A percentile compares a stretch with the other conserved stretches of the same genome.
These are phyloP conservation scores for Saguinus imperator DNA, from an alignment of 2,113 vertebrate genomes.

Conservation along the genomic window DNA sequence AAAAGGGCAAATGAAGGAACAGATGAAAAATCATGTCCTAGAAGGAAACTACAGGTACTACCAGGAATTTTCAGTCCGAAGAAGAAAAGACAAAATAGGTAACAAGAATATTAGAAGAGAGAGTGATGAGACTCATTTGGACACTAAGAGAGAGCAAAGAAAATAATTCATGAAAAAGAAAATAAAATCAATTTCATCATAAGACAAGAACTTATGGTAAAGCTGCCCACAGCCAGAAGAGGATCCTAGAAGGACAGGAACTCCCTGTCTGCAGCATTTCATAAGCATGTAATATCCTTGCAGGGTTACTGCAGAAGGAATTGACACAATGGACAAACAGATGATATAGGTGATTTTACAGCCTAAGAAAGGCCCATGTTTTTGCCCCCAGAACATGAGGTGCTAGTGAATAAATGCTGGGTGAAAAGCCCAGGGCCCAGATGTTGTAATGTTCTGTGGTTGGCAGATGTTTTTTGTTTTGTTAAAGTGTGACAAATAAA, in stretches of 20 bases:
- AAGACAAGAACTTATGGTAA: not conserved
- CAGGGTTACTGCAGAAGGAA: not conserved
- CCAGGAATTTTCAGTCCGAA: not conserved
- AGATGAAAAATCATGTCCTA: not conserved
- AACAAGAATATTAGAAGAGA: not conserved
- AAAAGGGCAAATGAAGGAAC: constrained; percentile 12
- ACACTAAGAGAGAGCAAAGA: not conserved
- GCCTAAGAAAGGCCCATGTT: not conserved
- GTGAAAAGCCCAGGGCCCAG: not conserved
- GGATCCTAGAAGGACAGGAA: not conserved
- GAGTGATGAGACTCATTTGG: not conserved
- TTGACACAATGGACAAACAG: not conserved
- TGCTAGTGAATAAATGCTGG: not conserved
- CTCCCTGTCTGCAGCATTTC: not conserved
- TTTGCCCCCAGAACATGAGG: not conserved
- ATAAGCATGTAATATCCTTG: not conserved
- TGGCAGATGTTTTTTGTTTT: not conserved
- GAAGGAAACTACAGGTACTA: not conserved
- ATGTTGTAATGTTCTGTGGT: not conserved
- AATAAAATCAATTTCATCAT: not conserved
- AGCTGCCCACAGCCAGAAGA: not conserved
- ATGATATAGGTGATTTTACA: not conserved
- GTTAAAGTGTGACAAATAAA: not conserved
- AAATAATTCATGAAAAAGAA: not conserved
- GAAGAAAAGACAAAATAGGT: not conserved